Base-by-base conservation (phyloP, 53 echinoderm and acorn worm genomes). In the Zoroaster sp. region DNA sequence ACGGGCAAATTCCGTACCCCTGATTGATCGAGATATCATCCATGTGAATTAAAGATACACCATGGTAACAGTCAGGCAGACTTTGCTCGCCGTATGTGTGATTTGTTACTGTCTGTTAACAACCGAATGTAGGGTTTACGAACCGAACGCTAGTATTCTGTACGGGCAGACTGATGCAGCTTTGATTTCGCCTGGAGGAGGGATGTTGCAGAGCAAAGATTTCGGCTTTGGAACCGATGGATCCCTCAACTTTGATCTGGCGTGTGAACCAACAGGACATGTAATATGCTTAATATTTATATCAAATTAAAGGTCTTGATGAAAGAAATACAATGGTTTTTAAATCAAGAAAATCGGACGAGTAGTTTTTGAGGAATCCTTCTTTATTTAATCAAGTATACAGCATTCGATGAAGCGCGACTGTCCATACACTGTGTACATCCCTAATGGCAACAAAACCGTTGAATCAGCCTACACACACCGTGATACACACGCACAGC, bases 141-240 rank as follows among this genome's bases (percentile, higher is more conserved):
- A 85, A 38, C 85, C 71, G 4, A 38, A 71, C 33, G 52, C 21
- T 9, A 31, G 70, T 5, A n/a, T 85, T 14, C 21, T 70, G 49
- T 85, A 70, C 25, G 85, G 85, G 4, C 85, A 71, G 28, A n/a
- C 70, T 1, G 71, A 85, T 71, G 71, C 85, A 20, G 85, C n/a
- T 2, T 37, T 85, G 38, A 34, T 51, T 18, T 70, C 69, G 5
- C 70, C 34, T 15, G 67, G 67, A 8, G 85, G 52, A 6, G 85
- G 52, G 9, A 35, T 85, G 13, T 33, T 76, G 30, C 74, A 90
- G 67, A 40, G 76, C 31, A 85, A 21, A 65, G 43, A 74, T 1
- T 90, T 90, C 40, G 91, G 91, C 21, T 90, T 90, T 33, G 83
- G 85, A 35, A 69, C 20, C 10, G 37, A 69, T 1, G 91, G 83